Conservation (phyloP, 2,797 vertebrate genomes). For the Pteronotus mesoamericanus region DNA sequence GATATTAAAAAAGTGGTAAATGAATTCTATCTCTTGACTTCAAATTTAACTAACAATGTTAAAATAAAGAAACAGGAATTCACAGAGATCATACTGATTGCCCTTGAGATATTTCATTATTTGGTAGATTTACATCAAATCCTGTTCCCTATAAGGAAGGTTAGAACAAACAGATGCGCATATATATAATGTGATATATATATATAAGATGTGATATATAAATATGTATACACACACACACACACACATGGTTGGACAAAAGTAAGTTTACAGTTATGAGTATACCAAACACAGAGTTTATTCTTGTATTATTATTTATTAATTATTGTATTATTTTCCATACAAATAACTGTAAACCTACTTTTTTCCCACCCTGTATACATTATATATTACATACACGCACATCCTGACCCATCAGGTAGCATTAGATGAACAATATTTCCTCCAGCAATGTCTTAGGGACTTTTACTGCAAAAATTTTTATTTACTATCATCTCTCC, state of each 20-base stretch:
- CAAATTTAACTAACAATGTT: conserved; percentile 38
- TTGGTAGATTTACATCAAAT: conserved; percentile 20
- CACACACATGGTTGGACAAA: not conserved
- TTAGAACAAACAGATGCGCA: not conserved
- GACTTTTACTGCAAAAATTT: conserved; percentile 23
- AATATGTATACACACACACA: not conserved
- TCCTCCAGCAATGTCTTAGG: not conserved
- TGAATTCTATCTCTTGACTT: conserved; percentile 16
- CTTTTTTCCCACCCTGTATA: not conserved
- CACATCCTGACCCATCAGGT: not conserved
- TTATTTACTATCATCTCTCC: not conserved
- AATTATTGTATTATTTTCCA: not conserved
- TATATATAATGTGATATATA: not conserved
- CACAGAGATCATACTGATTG: not conserved
- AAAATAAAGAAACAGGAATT: conserved; percentile 44
- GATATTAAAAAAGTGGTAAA: not conserved
- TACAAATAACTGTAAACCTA: not conserved
- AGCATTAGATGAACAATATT: not conserved
- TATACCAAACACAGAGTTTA: not conserved
- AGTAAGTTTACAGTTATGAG: not conserved
- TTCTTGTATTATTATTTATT: not conserved
- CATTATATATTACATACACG: not conserved
- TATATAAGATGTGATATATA: not conserved
- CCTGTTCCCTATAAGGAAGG: not conserved
- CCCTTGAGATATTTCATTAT: conserved; percentile 41